Evolutionary conservation across 2,888 invertebrate genomes (phyloP), one percentile per base, ranked within the genome.

Genomic region (Trichacis sp.): DNA sequence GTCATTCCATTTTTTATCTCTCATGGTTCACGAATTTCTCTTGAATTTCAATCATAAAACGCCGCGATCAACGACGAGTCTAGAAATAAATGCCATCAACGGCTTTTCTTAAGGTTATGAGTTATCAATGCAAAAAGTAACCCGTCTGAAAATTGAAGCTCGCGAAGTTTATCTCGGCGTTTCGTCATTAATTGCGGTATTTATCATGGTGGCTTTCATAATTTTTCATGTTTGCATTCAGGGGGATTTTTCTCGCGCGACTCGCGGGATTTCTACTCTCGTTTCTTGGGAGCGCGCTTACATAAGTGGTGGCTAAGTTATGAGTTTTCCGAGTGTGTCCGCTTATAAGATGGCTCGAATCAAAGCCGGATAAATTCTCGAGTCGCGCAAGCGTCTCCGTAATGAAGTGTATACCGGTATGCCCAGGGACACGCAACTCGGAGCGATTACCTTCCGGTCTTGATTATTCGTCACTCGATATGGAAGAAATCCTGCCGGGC

Each of bases 371-470:
- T 71, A 62, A 69, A 69, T 67, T 12, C 29, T 57, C 24, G 20
- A 48, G 54, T 61, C 49, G 51, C 40, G 36, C 40, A 19, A 48
- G 51, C 54, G 54, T 36, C 49, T 47, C 46, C 46, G 62, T 59
- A 70, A 68, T 65, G 62, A 70, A 64, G 60, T 57, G 69, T 50
- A n/a, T n/a, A n/a, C n/a, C n/a, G n/a, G n/a, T n/a, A n/a, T n/a
- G n/a, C n/a, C n/a, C n/a, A n/a, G n/a, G n/a, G n/a, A n/a, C 14
- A 5, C 40, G 40, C 8, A 14, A 15, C 36, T 36, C 36, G 36
- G 14, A 40, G 15, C 40, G 14, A 14, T 12, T 14, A 24, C 40
- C 40, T 40, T 40, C 40, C 40, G 40, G 40, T 40, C 6, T 14
- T 40, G 40, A 12, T 15, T 40, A 12, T 40, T 15, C 40, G 14